phyloP scores from a whole-genome alignment of 1,140 invertebrate species.

The Melitaea cinxia region DNA sequence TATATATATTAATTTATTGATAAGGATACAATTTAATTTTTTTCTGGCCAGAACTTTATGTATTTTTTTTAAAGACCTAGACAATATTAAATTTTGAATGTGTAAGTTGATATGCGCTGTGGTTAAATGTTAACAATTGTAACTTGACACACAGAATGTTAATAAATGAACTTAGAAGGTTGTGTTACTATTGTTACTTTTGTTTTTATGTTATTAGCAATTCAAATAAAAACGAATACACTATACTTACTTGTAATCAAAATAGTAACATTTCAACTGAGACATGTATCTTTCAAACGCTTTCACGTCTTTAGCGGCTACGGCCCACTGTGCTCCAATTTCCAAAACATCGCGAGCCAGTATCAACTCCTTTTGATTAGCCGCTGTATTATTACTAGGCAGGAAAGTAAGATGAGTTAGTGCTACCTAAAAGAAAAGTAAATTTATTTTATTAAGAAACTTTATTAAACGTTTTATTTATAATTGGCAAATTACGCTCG shows the following conservation, averaged over 20 bases:
- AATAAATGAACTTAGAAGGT: no score
- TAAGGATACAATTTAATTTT: no score
- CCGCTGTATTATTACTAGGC: constrained; percentile 90
- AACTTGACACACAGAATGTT: no score
- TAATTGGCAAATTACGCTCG: constrained; percentile 51
- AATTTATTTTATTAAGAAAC: constrained; percentile 2
- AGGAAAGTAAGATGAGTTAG: constrained; percentile 93
- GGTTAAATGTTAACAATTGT: no score
- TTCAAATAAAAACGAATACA: not conserved
- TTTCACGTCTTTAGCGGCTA: constrained; percentile 94
- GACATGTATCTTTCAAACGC: constrained; percentile 98
- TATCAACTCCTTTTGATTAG: constrained; percentile 92
- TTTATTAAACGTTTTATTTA: not conserved
- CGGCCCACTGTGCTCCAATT: constrained; percentile 97
- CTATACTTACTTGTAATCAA: constrained; percentile 93
- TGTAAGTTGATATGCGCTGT: no score
- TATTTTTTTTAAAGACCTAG: no score
- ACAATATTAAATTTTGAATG: no score
- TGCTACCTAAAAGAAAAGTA: constrained; percentile 84
- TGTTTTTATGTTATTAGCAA: not conserved
- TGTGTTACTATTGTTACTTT: not conserved
- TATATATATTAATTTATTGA: no score
- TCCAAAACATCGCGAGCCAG: constrained; percentile 96
- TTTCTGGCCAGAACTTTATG: no score
- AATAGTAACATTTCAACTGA: constrained; percentile 98